phyloP scores from a whole-genome alignment of 1,140 invertebrate genomes.

The Eufriesea mexicana region DNA sequence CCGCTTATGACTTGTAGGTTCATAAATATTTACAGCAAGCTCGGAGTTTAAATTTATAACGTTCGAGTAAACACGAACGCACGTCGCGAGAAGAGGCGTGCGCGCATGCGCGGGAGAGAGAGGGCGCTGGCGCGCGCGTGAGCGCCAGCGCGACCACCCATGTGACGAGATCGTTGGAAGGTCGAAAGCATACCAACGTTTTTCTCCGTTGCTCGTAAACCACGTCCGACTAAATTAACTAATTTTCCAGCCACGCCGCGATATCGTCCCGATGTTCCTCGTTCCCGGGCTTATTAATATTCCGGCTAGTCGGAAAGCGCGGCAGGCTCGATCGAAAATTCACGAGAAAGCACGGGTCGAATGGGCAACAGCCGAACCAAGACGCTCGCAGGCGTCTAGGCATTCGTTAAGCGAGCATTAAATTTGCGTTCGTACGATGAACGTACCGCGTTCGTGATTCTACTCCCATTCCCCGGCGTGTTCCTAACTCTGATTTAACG shows the following conservation, averaged over 20 bases:
- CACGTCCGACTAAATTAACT: not conserved
- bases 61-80: constrained; percentile 47
- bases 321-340: not conserved
- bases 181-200: constrained; percentile 33
- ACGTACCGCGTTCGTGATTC: not conserved
- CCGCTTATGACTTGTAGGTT: constrained; percentile 29
- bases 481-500: constrained; percentile 14
- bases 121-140: not conserved
- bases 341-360: not conserved
- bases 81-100: constrained; percentile 16
- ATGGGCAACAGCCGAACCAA: not conserved
- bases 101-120: not conserved
- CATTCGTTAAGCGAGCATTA: not conserved
- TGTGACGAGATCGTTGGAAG: constrained; percentile 40
- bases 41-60: constrained; percentile 50
- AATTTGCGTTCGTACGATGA: not conserved
- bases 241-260: not conserved
- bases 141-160: constrained; percentile 30
- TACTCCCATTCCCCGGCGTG: not conserved
- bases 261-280: not conserved
- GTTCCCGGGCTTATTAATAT: not conserved
- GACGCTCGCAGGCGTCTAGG: not conserved
- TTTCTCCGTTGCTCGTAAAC: constrained; percentile 17
- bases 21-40: constrained; percentile 50
- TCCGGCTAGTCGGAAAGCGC: not conserved